Base-by-base conservation (phyloP, 1,140 invertebrate genomes). In the Orchesella cincta region DNA sequence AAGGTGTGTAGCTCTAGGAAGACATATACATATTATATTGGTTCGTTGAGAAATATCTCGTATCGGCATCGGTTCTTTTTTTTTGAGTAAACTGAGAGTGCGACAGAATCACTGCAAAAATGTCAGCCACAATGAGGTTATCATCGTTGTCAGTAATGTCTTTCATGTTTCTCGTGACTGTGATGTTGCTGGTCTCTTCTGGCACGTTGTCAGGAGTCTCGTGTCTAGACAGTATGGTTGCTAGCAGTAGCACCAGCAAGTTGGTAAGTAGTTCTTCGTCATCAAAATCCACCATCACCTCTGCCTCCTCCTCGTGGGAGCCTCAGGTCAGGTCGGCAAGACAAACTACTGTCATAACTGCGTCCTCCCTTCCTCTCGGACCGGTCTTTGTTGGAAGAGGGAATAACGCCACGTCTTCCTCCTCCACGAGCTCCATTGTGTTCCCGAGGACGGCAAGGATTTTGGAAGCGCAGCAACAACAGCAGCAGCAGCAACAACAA, bases 271-370 rank as follows among this genome's bases (percentile, higher is more conserved):
- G 5, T 57, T 57, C 54, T 31, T 67, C 62, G 14, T 12, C 29
- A 33, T 8, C n/a, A 3, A 67, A n/a, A n/a, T 67, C 62, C 2
- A 31, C 62, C 2, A 67, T 67, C 26, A 31, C 28, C 23, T 8
- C 62, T 12, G 62, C 62, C 26, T 57, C 54, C 23, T 57, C 54
- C 54, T 57, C 54, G 26, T 67, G 62, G 62, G 62, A 67, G 62
- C 62, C 62, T 8, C 62, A 67, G 31, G n/a, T 67, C 31, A 29
- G 62, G 62, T 29, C 62, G 2, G 62, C 62, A 1, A 67, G 62
- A 67, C 62, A 67, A 67, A 67, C 62, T 5, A 5, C 23, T 57
- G 52, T 57, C 14, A 23, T 26, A 31, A 33, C 62, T 12, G 14
- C 52, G 5, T 57, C 52, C 5, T 67, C 31, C 26, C 28, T 33